These are phyloP conservation scores for Aphyosemion australe DNA, from an alignment of 2,113 vertebrate species.

Conservation along the genomic window DNA sequence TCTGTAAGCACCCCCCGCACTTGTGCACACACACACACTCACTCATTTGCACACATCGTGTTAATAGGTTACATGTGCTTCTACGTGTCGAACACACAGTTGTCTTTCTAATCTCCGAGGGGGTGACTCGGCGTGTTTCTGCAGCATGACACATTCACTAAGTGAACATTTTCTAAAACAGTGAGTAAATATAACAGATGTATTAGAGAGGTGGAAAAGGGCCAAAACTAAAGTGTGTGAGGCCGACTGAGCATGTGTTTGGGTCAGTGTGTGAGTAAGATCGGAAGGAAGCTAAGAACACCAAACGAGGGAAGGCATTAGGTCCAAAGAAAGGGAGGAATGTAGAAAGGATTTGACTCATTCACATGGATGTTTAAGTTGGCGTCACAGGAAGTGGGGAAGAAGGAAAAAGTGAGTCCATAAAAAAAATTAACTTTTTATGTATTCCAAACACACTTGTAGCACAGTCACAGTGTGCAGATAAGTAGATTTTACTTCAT, in stretches of 20 bases:
- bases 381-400: slow-evolving; percentile 48
- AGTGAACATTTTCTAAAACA: slow-evolving; percentile 6
- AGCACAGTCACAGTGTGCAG: too few species aligned
- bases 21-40: slow-evolving; percentile 7
- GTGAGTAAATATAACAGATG: not conserved
- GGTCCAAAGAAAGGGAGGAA: not conserved
- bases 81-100: slow-evolving; percentile 27
- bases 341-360: slow-evolving; percentile 55
- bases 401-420: not conserved
- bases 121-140: slow-evolving; percentile 48
- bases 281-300: slow-evolving; percentile 47
- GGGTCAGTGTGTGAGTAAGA: slow-evolving; percentile 33
- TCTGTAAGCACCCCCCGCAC: slow-evolving; percentile 35
- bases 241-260: slow-evolving; percentile 10
- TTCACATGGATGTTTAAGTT: slow-evolving; percentile 41
- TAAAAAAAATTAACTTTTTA: too few species aligned
- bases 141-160: slow-evolving; percentile 26
- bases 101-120: slow-evolving; percentile 12
- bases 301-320: slow-evolving; percentile 1
- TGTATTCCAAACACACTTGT: too few species aligned
- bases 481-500: too few species aligned
- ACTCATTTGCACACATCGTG: slow-evolving; percentile 18
- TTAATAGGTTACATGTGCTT: slow-evolving; percentile 52
- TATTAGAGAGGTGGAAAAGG: slow-evolving; percentile 2
- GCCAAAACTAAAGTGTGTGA: slow-evolving; percentile 8